A percentile compares a stretch with the other conserved stretches of the same genome.
phyloP scores from a whole-genome alignment of 37 sponge, comb jelly and placozoan species.

The Petrosia ficiformis region DNA sequence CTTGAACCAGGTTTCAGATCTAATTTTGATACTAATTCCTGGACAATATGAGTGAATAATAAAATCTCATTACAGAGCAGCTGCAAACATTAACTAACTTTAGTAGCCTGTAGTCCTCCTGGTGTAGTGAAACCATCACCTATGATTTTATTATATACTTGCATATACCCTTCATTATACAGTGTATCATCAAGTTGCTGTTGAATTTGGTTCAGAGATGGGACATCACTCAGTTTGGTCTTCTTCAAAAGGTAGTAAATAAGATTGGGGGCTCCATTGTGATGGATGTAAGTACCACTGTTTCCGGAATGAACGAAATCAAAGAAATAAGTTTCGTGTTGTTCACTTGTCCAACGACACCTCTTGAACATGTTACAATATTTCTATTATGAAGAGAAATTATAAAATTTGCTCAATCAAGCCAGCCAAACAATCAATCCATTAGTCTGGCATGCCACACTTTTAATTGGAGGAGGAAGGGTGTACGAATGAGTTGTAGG shows the following conservation, averaged over 20 bases:
- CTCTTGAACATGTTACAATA: slow-evolving; percentile 3
- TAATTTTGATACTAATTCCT: not conserved
- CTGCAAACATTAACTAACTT: too few species aligned
- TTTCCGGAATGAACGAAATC: slow-evolving; percentile 29
- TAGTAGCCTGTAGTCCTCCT: slow-evolving; percentile 29
- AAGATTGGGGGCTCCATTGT: slow-evolving; percentile 34
- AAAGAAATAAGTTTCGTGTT: slow-evolving; percentile 18
- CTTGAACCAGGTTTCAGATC: not conserved
- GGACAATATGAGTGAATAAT: too few species aligned
- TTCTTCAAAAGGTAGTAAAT: slow-evolving; percentile 59
- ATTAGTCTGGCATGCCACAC: too few species aligned
- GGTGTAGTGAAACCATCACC: slow-evolving; percentile 35
- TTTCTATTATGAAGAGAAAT: slow-evolving; percentile 14
- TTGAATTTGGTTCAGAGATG: slow-evolving; percentile 6
- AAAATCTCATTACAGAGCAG: too few species aligned
- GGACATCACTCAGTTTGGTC: not conserved
- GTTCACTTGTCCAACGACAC: not conserved
- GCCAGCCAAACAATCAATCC: too few species aligned
- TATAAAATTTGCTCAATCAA: too few species aligned
- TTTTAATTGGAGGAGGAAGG: too few species aligned
- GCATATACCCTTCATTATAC: slow-evolving; percentile 21
- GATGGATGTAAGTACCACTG: slow-evolving; percentile 31
- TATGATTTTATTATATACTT: slow-evolving; percentile 33
- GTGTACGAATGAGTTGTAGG: too few species aligned
- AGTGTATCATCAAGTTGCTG: slow-evolving; percentile 14